Conservation (phyloP, 92 coral and sea anemone genomes). For the Siderastrea siderea region DNA sequence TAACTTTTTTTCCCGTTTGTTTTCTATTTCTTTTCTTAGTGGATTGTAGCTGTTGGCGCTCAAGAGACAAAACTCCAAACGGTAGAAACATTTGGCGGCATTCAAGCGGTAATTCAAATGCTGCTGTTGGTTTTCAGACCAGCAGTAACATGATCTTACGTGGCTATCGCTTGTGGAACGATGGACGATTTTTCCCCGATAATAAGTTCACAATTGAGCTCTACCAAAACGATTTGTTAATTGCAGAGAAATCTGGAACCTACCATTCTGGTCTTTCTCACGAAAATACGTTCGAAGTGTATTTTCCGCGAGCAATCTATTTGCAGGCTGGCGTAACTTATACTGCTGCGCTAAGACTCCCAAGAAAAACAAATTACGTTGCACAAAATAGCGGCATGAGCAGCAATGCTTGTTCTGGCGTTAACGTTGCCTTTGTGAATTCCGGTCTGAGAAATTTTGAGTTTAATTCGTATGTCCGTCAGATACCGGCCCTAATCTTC, state of each 20-base stretch:
- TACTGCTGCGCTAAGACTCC: background rate
- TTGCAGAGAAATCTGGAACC: background rate
- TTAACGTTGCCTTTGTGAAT: slow-evolving; percentile 8
- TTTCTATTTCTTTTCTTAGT: background rate
- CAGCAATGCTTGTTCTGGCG: slow-evolving; percentile 15
- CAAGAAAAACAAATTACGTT: background rate
- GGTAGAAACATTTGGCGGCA: background rate
- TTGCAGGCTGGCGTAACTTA: slow-evolving; percentile 12
- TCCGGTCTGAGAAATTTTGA: background rate
- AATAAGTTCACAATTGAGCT: slow-evolving; percentile 5
- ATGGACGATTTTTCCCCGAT: background rate
- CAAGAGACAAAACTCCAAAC: background rate
- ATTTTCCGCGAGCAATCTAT: background rate
- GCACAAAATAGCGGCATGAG: slow-evolving; percentile 6
- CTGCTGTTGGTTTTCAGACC: slow-evolving; percentile 1
- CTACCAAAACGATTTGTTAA: background rate
- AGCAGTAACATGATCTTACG: slow-evolving; percentile 12
- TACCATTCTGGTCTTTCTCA: background rate
- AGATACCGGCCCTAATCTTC: slow-evolving; percentile 14
- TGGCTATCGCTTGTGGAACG: slow-evolving; percentile 16
- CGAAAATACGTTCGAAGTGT: slow-evolving; percentile 4
- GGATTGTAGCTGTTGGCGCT: slow-evolving; percentile 11
- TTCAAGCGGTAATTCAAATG: background rate
- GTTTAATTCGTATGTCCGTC: background rate
- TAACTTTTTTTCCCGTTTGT: background rate